A percentile compares a stretch with the other conserved stretches of the same genome.
Conservation (phyloP, 1,140 invertebrate species). For the Chironomus tepperi region DNA sequence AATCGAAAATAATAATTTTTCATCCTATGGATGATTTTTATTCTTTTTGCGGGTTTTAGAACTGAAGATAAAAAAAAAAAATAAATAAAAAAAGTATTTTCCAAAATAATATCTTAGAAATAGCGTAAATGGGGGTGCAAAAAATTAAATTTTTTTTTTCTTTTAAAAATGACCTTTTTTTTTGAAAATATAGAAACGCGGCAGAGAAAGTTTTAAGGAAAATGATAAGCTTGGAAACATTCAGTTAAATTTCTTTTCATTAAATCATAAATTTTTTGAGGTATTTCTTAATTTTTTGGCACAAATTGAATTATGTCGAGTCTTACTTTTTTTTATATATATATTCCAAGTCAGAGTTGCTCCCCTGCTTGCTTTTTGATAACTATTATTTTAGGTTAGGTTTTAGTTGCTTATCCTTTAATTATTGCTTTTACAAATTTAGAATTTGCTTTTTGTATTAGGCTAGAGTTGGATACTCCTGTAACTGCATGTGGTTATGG, state of each 20-base stretch:
- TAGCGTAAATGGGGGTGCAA: no score
- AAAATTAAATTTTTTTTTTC: no score
- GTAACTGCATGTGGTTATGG: no score
- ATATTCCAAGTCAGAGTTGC: no score
- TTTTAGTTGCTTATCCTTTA: no score
- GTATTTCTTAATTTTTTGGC: not conserved
- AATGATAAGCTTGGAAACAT: not conserved
- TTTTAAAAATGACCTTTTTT: no score
- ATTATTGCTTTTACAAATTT: no score
- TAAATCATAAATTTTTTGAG: not conserved
- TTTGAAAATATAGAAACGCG: not conserved
- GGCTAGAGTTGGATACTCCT: no score
- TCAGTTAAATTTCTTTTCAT: constrained; percentile 14
- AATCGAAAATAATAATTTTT: not conserved
- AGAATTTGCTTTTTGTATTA: no score
- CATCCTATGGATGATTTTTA: constrained; percentile 7
- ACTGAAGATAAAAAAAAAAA: not conserved
- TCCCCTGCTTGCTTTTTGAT: no score
- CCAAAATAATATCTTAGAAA: no score
- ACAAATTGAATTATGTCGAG: not conserved
- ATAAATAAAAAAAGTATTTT: not conserved
- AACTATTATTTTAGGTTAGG: no score
- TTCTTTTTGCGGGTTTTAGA: not conserved
- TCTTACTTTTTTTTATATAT: not conserved
- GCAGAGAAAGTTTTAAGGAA: not conserved